Base-by-base conservation (phyloP, 2,888 invertebrate genomes). In the Linnaemya tessellans region DNA sequence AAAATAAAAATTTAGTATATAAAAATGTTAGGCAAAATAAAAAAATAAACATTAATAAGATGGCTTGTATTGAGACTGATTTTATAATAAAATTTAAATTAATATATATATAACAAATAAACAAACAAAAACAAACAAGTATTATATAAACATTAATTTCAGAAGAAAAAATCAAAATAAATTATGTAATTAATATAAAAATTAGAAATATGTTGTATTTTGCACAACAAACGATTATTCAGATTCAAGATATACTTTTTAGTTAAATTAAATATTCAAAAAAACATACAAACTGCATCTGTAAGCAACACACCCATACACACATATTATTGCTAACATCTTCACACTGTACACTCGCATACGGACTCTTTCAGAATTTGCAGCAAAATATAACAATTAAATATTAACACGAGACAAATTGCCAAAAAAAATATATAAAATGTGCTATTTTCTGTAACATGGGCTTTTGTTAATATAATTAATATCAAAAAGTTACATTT, bases 11-110 rank as follows among this genome's bases (percentile, higher is more conserved):
- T 41, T 60, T 65, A 70, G 64, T 22, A 49, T 65, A 81, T 51
- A 65, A 82, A 64, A 86, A 70, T 51, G 81, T 83, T 79, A 85
- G 83, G 86, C 86, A 41, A 80, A 70, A 60, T 62, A 77, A 67
- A 78, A 80, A n/a, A n/a, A n/a, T n/a, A n/a, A 78, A 82, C 79
- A 73, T 86, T 67, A 86, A 88, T 88, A 87, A 87, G 88, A 89
- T 88, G 89, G 90, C 90, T 89, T 90, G 89, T 89, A 90, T 90
- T 90, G 90, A 90, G 90, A 90, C 90, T 90, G 90, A 90, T 90
- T 90, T 90, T 90, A 88, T 89, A 89, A 89, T 86, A 87, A 84
- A 82, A 68, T 73, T 68, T 30, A 30, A 30, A 30, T 30, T 30
- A 30, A 30, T 30, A 30, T 30, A 30, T 30, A 30, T n/a, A n/a